Evolutionary conservation across 2,797 vertebrate genomes (phyloP), one percentile per base, ranked within the genome.

Genomic region (Phalanger gymnotis): DNA sequence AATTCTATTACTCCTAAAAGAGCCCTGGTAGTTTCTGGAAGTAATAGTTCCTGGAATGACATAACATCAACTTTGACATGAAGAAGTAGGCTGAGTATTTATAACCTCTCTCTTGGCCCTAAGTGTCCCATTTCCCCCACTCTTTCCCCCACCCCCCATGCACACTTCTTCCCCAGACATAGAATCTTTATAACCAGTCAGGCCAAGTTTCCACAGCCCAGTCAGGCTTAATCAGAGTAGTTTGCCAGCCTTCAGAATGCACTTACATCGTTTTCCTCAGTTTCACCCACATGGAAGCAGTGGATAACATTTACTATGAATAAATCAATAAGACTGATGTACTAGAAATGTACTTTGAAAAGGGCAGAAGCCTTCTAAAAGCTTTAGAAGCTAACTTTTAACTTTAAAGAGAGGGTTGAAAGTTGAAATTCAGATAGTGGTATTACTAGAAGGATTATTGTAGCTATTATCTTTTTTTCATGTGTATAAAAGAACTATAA

Each of bases 291-390:
- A 96, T 98, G 93, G 95, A 98, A 96, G 96, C 56, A 97, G 96
- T 27, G 94, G 56, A 92, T n/a, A 97, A 94, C 97, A 98, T 98
- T 98, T 98, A 97, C 95, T 95, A 94, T 97, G 96, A 97, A 98
- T 98, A 98, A 98, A 98, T 98, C 98, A 98, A 97, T 96, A 98
- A 97, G 98, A 98, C 97, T 94, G 94, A 98, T 98, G 96, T 53
- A 96, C 96, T 97, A 93, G 96, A 98, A 98, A 98, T 94, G 92
- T 91, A 92, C 94, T 98, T 98, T 98, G 98, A 98, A 98, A 98
- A 98, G 98, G 98, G 97, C 97, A 98, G 96, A 58, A 95, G 90
- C 66, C 95, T 97, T 97, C 97, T 98, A 97, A 98, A 98, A 98
- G 96, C 96, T 97, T 98, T 97, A 94, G 96, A 98, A 98, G 91